Evolutionary conservation across 1,140 invertebrate genomes (phyloP).

Genomic region (Oryzaephilus surinamensis): DNA sequence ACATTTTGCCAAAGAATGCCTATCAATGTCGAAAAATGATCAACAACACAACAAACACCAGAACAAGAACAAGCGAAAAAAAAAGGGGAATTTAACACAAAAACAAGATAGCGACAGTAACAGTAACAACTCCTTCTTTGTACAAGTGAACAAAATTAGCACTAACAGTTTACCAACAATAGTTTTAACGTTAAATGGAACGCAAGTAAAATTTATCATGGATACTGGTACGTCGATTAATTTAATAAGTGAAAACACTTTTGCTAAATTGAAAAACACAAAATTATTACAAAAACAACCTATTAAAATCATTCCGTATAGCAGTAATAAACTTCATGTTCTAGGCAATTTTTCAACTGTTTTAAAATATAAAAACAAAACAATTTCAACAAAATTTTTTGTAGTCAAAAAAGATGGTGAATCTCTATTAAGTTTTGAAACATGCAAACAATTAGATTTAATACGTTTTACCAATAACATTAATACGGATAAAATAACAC

Average conservation of each 20-base stretch:
- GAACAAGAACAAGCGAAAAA: too few relatives aligned
- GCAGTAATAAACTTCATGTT: background rate
- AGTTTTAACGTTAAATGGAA: background rate
- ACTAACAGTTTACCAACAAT: background rate
- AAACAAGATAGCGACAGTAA: too few relatives aligned
- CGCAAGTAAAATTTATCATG: background rate
- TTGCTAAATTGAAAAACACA: background rate
- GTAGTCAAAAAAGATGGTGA: too few relatives aligned
- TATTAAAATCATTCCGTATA: background rate
- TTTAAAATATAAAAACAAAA: background rate
- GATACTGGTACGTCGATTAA: background rate
- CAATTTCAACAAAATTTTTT: too few relatives aligned
- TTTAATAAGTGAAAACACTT: background rate
- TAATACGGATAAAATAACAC: too few relatives aligned
- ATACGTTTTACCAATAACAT: too few relatives aligned
- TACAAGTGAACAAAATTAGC: background rate
- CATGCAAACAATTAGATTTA: too few relatives aligned
- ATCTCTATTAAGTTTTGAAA: too few relatives aligned
- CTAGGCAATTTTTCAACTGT: background rate
- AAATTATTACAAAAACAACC: background rate
- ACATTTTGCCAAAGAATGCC: background rate
- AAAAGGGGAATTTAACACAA: too few relatives aligned
- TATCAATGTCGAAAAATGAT: background rate
- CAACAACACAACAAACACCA: too few relatives aligned
- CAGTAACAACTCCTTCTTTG: background rate